A percentile compares a stretch with the other conserved stretches of the same genome.
Conservation (phyloP, 2,888 invertebrate genomes). For the Rhyacophila evoluta region DNA sequence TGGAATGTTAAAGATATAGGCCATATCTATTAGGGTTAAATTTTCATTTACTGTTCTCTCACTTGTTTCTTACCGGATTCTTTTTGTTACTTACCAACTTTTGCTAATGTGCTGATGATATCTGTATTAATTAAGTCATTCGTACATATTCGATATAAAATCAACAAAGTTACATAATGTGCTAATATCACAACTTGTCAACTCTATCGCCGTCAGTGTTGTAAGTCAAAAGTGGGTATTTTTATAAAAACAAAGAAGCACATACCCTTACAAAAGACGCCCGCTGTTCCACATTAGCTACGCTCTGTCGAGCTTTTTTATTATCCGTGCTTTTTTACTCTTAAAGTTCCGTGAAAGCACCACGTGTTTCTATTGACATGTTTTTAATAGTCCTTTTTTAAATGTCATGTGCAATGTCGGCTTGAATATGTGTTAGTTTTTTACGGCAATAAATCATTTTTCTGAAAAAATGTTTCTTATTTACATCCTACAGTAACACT, state of each 20-base stretch:
- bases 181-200: background rate
- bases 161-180: no score
- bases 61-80: no score
- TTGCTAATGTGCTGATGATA: no score
- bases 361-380: slow-evolving; percentile 33
- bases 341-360: background rate
- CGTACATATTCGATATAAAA: no score
- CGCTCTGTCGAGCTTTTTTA: slow-evolving; percentile 30
- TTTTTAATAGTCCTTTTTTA: slow-evolving; percentile 29
- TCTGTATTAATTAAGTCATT: no score
- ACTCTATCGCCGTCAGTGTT: slow-evolving; percentile 7
- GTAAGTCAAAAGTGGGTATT: background rate
- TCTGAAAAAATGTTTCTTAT: background rate
- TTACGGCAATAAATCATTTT: background rate
- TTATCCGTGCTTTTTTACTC: slow-evolving; percentile 20
- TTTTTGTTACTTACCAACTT: no score
- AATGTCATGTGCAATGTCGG: background rate
- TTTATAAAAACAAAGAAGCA: slow-evolving; percentile 14
- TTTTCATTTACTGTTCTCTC: no score
- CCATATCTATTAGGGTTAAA: no score
- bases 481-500: no score
- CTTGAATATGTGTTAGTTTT: background rate
- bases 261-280: background rate
- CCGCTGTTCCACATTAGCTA: slow-evolving; percentile 31
- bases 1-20: no score